Base-by-base conservation (phyloP, 2,797 vertebrate species). In the Lutjanus campechanus region DNA sequence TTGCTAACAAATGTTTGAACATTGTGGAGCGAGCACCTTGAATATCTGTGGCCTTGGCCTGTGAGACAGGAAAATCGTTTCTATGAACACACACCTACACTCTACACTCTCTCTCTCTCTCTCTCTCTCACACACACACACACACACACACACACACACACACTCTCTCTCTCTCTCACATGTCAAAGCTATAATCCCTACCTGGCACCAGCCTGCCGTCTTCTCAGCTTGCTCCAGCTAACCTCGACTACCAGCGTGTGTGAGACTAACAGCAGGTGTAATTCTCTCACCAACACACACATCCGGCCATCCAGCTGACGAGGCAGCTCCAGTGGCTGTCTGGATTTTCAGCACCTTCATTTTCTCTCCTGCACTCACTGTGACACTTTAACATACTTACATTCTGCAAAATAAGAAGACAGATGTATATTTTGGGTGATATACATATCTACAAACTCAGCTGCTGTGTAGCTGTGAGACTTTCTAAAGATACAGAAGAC, bases 1-100 rank as follows among this genome's bases (percentile, higher is more conserved):
- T 96, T 95, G 94, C 91, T 95, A 96, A 94, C 96, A 96, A 96
- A 96, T 96, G 96, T 96, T 81, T 83, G 73, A 89, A 90, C 78
- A 76, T 49, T 49, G 86, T 73, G 80, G 79, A 84, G 85, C 55
- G 85, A 90, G 84, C 92, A 95, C 92, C 93, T 94, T 93, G 79
- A 88, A 89, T 89, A 81, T 92, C 80, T 69, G 63, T 59, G 83
- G 87, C 80, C 77, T 88, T 84, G 82, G 84, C 65, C 84, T 86
- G 81, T 13, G 43, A 69, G 79, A 77, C 58, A 58, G 74, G 83
- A 79, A 90, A 88, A 89, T 67, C 56, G 71, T 80, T 73, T 62
- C 62, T 76, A 40, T 55, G 78, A 77, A 59, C 65, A 76, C 75
- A 81, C 84, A 85, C 81, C 49, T 62, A 66, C 68, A 20, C 46